phyloP scores from a whole-genome alignment of 2,888 invertebrate genomes.

The Poecilus cupreus region DNA sequence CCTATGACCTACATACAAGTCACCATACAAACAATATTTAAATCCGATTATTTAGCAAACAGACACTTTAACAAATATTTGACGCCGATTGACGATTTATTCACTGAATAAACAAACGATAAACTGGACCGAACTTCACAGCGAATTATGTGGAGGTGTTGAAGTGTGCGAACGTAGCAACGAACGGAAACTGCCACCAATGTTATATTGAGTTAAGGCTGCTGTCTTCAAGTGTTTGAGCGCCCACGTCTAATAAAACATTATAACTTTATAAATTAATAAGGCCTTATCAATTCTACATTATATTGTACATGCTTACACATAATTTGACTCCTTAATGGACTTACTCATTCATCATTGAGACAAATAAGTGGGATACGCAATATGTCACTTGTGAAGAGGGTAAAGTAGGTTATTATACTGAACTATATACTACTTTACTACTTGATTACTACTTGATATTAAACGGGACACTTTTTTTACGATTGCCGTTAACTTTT shows the following conservation, averaged over 20 bases:
- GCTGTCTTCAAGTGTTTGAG: background rate
- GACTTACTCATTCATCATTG: background rate
- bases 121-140: background rate
- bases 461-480: too few species aligned
- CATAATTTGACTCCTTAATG: background rate
- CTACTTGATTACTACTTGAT: too few species aligned
- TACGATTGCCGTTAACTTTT: too few species aligned
- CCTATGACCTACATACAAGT: slow-evolving; percentile 17
- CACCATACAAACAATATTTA: slow-evolving; percentile 1
- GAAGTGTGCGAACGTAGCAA: background rate
- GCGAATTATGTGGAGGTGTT: background rate
- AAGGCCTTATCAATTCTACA: slow-evolving; percentile 48
- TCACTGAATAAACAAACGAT: slow-evolving; percentile 6
- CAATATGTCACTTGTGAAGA: too few species aligned
- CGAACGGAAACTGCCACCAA: slow-evolving; percentile 22
- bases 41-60: slow-evolving; percentile 13
- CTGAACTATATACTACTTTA: too few species aligned
- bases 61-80: slow-evolving; percentile 26
- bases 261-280: slow-evolving; percentile 43
- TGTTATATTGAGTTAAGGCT: slow-evolving; percentile 24
- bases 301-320: background rate
- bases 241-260: slow-evolving; percentile 49
- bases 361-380: too few species aligned
- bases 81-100: background rate
- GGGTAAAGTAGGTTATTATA: too few species aligned